These are phyloP conservation scores for Eupithecia subumbrata DNA, from an alignment of 2,888 invertebrate genomes.

Conservation along the genomic window DNA sequence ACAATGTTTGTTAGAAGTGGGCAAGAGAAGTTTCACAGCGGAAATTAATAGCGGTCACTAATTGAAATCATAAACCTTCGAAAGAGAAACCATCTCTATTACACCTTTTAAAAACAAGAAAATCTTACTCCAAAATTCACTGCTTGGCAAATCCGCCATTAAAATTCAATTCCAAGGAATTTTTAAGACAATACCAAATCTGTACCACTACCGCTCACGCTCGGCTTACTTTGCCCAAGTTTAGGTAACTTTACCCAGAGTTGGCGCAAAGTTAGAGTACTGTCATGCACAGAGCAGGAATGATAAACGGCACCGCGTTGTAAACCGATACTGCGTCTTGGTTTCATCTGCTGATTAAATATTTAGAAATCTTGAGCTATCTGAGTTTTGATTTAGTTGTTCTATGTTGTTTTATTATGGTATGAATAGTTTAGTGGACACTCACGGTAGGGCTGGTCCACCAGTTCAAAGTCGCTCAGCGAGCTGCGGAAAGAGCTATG, in stretches of 20 bases:
- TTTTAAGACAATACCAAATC: neutral
- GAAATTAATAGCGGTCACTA: neutral
- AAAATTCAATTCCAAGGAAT: neutral
- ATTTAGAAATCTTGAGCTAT: neutral
- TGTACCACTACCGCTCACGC: conserved; percentile 12
- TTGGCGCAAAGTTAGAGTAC: conserved; percentile 14
- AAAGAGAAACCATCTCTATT: neutral
- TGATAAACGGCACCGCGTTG: conserved; percentile 23
- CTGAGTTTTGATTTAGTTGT: neutral
- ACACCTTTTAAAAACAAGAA: neutral
- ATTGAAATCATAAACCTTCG: neutral
- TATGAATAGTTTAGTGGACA: too few relatives aligned
- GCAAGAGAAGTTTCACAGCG: neutral
- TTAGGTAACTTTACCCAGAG: conserved; percentile 16
- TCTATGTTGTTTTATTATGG: neutral
- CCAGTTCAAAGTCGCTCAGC: too few relatives aligned
- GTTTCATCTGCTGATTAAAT: neutral
- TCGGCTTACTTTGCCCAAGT: conserved; percentile 13
- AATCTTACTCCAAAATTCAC: neutral
- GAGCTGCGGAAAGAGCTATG: too few relatives aligned
- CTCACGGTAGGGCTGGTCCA: too few relatives aligned
- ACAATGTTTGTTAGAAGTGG: neutral
- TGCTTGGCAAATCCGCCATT: neutral
- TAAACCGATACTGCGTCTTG: conserved; percentile 17
- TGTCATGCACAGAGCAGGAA: conserved; percentile 16